Conservation (phyloP, 2,888 invertebrate species). For the Apocheima hispidaria region DNA sequence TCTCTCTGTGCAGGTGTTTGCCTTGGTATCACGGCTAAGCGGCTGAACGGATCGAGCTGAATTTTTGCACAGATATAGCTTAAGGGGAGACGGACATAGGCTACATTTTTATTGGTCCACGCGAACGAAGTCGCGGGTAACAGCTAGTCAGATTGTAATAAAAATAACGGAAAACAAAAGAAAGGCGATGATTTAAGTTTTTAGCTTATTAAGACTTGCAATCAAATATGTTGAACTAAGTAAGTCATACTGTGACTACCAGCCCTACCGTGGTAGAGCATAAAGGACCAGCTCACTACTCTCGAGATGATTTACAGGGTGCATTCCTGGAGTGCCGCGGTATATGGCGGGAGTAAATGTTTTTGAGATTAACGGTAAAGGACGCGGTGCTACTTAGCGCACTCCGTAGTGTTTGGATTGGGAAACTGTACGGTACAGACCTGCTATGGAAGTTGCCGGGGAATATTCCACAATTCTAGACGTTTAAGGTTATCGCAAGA, state of each 20-base stretch:
- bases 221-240: neutral
- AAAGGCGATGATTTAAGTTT: neutral
- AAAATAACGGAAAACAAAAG: too few species aligned
- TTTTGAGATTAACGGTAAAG: slow-evolving; percentile 61
- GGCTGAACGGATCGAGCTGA: too few species aligned
- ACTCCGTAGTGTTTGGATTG: slow-evolving; percentile 4
- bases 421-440: neutral
- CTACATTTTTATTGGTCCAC: too few species aligned
- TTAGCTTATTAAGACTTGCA: neutral
- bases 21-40: too few species aligned
- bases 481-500: too few species aligned
- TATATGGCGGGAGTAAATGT: slow-evolving; percentile 65
- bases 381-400: slow-evolving; percentile 52
- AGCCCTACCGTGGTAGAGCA: slow-evolving; percentile 1
- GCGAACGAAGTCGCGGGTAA: too few species aligned
- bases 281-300: slow-evolving; percentile 75
- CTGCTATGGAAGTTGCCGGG: neutral
- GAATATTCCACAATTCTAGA: neutral
- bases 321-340: slow-evolving; percentile 70
- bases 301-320: slow-evolving; percentile 78
- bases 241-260: neutral
- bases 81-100: too few species aligned
- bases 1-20: too few species aligned
- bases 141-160: too few species aligned
- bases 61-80: too few species aligned